A percentile compares a stretch with the other conserved stretches of the same genome.
phyloP scores from a whole-genome alignment of 2,888 invertebrate genomes.

The Clostera curtula region DNA sequence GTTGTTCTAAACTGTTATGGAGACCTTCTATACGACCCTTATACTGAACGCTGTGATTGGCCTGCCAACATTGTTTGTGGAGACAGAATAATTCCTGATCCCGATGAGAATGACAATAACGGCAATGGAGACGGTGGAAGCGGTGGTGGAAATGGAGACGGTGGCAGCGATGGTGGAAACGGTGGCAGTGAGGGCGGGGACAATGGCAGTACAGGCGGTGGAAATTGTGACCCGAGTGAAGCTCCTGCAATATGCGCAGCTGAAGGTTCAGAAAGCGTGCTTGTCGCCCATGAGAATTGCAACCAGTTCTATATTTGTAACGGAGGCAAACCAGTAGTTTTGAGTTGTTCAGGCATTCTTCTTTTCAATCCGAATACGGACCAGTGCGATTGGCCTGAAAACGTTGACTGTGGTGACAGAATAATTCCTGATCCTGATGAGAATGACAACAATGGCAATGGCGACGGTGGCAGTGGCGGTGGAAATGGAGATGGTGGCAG shows the following conservation, averaged over 20 bases:
- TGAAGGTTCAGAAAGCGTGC: conserved; percentile 22
- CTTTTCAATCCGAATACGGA: conserved; percentile 25
- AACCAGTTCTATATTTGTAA: conserved; percentile 32
- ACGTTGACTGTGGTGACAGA: conserved; percentile 32
- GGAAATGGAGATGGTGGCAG: conserved; percentile 3
- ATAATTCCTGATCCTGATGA: conserved; percentile 10
- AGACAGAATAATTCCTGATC: no score
- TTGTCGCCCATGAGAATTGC: conserved; percentile 36
- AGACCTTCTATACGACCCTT: conserved; percentile 22
- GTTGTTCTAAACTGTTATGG: conserved; percentile 17
- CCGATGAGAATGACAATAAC: no score
- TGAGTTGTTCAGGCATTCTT: conserved; percentile 18
- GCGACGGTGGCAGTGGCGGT: conserved; percentile 1
- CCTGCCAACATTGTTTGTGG: conserved; percentile 26
- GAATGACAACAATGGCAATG: conserved; percentile 3
- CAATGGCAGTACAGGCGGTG: conserved; percentile 7
- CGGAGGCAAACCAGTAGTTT: conserved; percentile 20
- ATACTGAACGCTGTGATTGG: conserved; percentile 27
- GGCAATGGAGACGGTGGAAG: conserved; percentile 7
- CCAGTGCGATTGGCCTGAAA: conserved; percentile 32
- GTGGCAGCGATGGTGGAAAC: neutral
- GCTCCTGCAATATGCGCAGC: conserved; percentile 28
- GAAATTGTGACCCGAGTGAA: conserved; percentile 24
- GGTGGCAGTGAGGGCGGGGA: conserved; percentile 4
- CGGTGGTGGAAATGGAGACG: neutral